Evolutionary conservation across 1,140 invertebrate genomes (phyloP).

Genomic region (Chionoecetes opilio): DNA sequence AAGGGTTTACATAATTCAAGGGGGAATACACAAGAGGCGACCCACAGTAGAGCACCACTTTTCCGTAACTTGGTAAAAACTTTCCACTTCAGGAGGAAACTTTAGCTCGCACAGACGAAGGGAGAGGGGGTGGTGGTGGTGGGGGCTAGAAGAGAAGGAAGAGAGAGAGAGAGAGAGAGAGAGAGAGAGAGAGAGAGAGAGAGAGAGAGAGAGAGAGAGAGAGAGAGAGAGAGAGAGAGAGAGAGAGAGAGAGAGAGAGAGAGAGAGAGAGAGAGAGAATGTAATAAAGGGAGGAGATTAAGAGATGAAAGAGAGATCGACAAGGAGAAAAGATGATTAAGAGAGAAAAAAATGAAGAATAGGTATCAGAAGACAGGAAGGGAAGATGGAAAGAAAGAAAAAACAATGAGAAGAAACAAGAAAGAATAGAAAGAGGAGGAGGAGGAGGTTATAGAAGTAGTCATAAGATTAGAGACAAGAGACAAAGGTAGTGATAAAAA

Average conservation of each 20-base stretch:
- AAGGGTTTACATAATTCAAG: constrained; percentile 11
- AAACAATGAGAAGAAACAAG: background rate
- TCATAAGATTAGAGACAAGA: background rate
- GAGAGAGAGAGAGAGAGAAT: background rate
- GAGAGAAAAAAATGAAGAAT: background rate
- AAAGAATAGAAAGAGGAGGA: background rate
- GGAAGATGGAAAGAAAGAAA: background rate
- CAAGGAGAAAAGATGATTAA: background rate
- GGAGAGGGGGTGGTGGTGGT: background rate
- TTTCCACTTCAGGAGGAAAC: constrained; percentile 28
- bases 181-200: constrained; percentile 3
- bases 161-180: background rate
- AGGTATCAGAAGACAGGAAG: background rate
- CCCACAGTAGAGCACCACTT: constrained; percentile 6
- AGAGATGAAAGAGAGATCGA: background rate
- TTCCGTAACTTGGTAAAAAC: background rate
- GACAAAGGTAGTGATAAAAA: background rate
- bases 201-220: background rate
- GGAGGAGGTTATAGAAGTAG: background rate
- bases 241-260: background rate
- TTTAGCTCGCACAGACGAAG: background rate
- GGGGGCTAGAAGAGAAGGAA: background rate
- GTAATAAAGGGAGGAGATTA: background rate
- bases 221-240: background rate
- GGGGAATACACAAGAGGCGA: background rate